Conservation (phyloP, 2,797 vertebrate species). For the Streptopelia turtur region DNA sequence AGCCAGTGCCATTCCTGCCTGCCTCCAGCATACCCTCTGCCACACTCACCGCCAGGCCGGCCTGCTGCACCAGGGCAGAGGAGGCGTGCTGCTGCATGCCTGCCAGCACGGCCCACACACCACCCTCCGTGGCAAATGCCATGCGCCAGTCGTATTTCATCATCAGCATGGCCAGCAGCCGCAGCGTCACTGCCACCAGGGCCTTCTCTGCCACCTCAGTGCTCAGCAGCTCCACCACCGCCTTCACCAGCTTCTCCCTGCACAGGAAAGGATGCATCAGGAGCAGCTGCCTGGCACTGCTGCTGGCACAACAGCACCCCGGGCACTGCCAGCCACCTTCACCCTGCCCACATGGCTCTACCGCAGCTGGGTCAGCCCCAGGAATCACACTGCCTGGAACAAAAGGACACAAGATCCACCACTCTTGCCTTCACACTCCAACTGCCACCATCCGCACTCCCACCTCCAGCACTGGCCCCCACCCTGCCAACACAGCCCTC, state of each 20-base stretch:
- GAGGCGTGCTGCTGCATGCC: constrained; percentile 88
- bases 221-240: constrained; percentile 86
- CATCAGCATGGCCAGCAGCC: constrained; percentile 86
- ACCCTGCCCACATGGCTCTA: not conserved
- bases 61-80: constrained; percentile 85
- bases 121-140: constrained; percentile 90
- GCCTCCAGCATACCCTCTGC: rapidly evolving
- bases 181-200: constrained; percentile 78
- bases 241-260: constrained; percentile 91
- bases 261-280: not conserved
- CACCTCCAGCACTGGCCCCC: not conserved
- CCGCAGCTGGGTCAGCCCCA: rapidly evolving
- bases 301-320: rapidly evolving
- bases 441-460: not conserved
- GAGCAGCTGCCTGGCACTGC: not conserved
- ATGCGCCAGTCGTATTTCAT: constrained; percentile 87
- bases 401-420: not conserved
- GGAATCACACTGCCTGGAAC: rapidly evolving
- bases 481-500: not conserved
- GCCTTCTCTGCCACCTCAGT: constrained; percentile 80
- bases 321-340: not conserved
- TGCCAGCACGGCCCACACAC: constrained; percentile 87
- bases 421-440: not conserved
- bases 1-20: not conserved
- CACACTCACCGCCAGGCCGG: constrained; percentile 87